Evolutionary conservation across 2,113 vertebrate species (phyloP).

Genomic region (Amia ocellicauda): DNA sequence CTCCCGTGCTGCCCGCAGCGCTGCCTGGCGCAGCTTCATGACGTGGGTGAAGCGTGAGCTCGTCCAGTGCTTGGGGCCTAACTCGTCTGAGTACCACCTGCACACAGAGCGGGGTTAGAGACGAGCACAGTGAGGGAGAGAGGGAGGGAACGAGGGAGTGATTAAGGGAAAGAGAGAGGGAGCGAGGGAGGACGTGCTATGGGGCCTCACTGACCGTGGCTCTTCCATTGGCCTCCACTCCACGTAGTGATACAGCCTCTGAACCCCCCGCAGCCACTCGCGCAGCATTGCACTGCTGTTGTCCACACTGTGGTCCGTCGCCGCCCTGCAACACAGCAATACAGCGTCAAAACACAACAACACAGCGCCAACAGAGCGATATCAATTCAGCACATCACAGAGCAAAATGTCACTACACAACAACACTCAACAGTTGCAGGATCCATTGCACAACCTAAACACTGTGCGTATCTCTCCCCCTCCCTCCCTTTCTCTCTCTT

Average conservation of each 20-base stretch:
- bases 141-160: slow-evolving; percentile 6
- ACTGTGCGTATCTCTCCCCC: too few relatives aligned
- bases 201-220: slow-evolving; percentile 76
- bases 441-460: too few relatives aligned
- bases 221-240: slow-evolving; percentile 94
- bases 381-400: neutral
- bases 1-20: slow-evolving; percentile 81
- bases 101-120: too few relatives aligned
- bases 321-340: slow-evolving; percentile 69
- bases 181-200: neutral
- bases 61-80: slow-evolving; percentile 93
- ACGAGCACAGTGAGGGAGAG: too few relatives aligned
- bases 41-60: slow-evolving; percentile 85
- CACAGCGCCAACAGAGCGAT: neutral
- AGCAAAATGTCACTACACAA: neutral
- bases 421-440: too few relatives aligned
- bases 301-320: slow-evolving; percentile 88
- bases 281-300: slow-evolving; percentile 86
- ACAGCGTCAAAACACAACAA: slow-evolving; percentile 11
- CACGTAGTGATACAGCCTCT: slow-evolving; percentile 83
- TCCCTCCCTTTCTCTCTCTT: too few relatives aligned
- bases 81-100: slow-evolving; percentile 91
- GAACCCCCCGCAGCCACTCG: slow-evolving; percentile 86
- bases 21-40: slow-evolving; percentile 92
- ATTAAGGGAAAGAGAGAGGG: neutral